Evolutionary conservation across 1,140 invertebrate genomes (phyloP), one percentile per base, ranked within the genome.

Genomic region (Eriocheir sinensis): DNA sequence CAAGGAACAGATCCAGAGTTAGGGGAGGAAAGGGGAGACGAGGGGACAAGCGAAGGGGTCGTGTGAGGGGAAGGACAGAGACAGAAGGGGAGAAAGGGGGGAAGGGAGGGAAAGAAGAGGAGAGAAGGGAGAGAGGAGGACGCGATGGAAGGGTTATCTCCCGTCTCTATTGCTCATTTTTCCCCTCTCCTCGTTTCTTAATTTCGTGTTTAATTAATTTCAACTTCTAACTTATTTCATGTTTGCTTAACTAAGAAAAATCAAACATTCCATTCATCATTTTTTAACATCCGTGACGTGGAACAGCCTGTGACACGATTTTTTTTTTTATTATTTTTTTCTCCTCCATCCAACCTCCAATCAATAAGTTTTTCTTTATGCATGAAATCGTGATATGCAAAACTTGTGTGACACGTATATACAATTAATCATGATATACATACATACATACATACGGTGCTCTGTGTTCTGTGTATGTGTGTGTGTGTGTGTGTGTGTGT

Each of bases 401-500:
- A 53, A 53, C 48, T 4, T 48, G 15, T 48, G 44, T 8, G 4
- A 8, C 15, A 48, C 15, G 15, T 4, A 48, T 48, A 48, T 4
- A 48, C 4, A 4, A 48, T 48, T 48, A 48, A 8, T 8, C 15
- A 48, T 48, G 44, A 48, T 48, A 48, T 48, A 48, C 44, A 15
- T 48, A 15, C 4, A 48, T 48, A 8, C 4, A 48, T 48, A 48
- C 15, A 15, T 72, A 72, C 21, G 60, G 27, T 72, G 60, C 6
- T 72, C 2, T 2, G n/a, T 41, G 30, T 21, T 72, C 2, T 2
- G n/a, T 41, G 30, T 40, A 48, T 41, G 30, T 21, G 34, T 15
- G 41, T 40, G 86, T 17, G 86, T 89, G 86, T 44, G 86, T 89
- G 86, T 89, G 86, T 89, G 36, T 89, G 88, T 89, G 88, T 41